Base-by-base conservation (phyloP, 2,797 vertebrate species). In the Eidolon dupreanum region DNA sequence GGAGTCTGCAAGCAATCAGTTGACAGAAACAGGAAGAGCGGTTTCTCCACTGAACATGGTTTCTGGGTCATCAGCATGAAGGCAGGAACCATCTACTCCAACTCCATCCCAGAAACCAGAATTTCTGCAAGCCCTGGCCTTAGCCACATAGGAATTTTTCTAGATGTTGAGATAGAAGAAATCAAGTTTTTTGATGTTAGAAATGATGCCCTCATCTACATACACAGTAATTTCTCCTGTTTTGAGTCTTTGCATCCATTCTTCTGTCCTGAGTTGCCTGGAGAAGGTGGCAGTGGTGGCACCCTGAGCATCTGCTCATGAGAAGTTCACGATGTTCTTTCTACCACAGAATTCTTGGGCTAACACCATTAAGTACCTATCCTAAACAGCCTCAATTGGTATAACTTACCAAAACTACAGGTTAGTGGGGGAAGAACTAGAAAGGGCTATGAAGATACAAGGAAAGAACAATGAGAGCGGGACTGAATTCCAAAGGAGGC, bases 121-220 rank as follows among this genome's bases (percentile, higher is more conserved):
- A 33, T 95, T 41, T 1, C 2, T 96, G 6, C 7, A 51, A 57
- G 75, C 33, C 11, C 89, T 68, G 16, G 22, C 2, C 96, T 97
- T n/a, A 74, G 17, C 12, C 26, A 73, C 0, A 33, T 97, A 0
- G 95, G 97, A 0, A 43, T 98, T 41, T 98, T 98, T 22, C 53
- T 97, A 82, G 96, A 97, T 70, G 77, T 93, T 0, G 96, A 98
- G 8, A 65, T 94, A 0, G 96, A 96, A 11, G 73, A 96, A 66
- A 75, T 98, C 36, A 95, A 97, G 9, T 97, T 97, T 79, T 98
- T 98, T 55, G 95, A 98, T 28, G 84, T 97, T 6, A 90, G 66
- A 1, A 95, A 97, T 9, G 90, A 94, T 7, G 70, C 65, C 2
- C 93, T 97, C 51, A 94, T 98, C 22, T 97, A 74, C 7, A 95